Evolutionary conservation across 2,113 vertebrate genomes (phyloP), one percentile per base, ranked within the genome.

Genomic region (Dicaeum eximium): DNA sequence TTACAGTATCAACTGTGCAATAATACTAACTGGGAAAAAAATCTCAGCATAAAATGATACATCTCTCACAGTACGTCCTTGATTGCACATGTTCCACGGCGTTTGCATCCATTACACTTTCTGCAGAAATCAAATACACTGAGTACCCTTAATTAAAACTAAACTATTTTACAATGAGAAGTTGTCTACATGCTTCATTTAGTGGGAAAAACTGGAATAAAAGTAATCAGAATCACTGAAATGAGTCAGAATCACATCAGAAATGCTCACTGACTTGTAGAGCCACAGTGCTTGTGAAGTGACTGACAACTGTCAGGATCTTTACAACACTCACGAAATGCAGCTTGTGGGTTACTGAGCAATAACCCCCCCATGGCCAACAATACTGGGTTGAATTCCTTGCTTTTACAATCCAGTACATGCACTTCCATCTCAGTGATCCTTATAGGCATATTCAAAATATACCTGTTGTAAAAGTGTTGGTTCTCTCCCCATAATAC

Each of bases 401-500:
- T 57, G 89, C 80, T 83, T 88, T 91, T 92, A 82, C 80, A 97
- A 95, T 94, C 98, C 97, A 97, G 97, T 94, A 97, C 98, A 98
- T 99, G 98, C 98, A 98, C 98, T 98, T 98, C 98, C 98, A 98
- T 89, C 60, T 97, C 97, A 97, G 96, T 35, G 88, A 96, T 91
- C 79, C 54, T 61, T 48, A 42, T 1, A 72, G 67, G 75, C 47
- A 42, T 48, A 67, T 77, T 92, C 56, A 57, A 82, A 77, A 65
- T 24, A 37, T 4, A 80, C 57, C 91, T 78, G 60, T 27, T 79
- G 73, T 61, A 50, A 60, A 83, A 81, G 57, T 50, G 28, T 13
- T 48, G 54, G 11, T 5, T 57, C 74, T 56, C 42, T 69, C 86
- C 90, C 90, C 54, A 3, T 28, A 89, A 80, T 86, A 93, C 70